Evolutionary conservation across 2,888 invertebrate species (phyloP), one percentile per base, ranked within the genome.

Genomic region (Spisula solida): DNA sequence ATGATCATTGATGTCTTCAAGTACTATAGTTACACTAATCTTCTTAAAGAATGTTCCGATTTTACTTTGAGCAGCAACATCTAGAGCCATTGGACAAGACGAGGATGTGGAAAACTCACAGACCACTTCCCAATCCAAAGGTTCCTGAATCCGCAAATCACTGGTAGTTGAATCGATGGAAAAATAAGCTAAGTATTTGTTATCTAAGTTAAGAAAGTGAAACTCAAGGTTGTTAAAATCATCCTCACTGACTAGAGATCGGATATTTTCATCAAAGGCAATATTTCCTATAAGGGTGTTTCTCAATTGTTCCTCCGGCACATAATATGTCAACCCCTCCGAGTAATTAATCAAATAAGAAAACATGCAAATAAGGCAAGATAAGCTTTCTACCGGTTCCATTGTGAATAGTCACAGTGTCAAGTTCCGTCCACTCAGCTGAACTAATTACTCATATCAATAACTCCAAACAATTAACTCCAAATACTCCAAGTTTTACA

Each of bases 1-100:
- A 90, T 96, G 94, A 89, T 96, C 96, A 90, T 96, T 96, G 25
- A 94, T 92, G 92, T 96, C 96, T 29, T 92, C 87, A 29, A 96
- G 82, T 60, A 93, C 88, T 20, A 96, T 90, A 29, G 93, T 93
- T 41, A 96, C 94, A 51, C 93, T 93, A 66, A 95, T 93, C 66
- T 94, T 95, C 81, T 91, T 88, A 88, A 95, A 95, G 79, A 94
- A 94, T 56, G 94, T 92, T 81, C 92, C 93, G 18, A 93, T 92
- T 16, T 90, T 93, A 25, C 93, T 94, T 88, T 93, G 93, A 78
- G 94, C 93, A 41, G 93, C 94, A 0, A 95, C 93, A 34, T 94
- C 93, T 41, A 95, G 91, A 8, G 88, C 81, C 25, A 95, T 56
- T 18, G 92, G 84, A 87, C 95, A 95, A 2, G 87, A 86, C 60